Conservation (phyloP, 2,888 invertebrate species). For the Folsomia manolachei region DNA sequence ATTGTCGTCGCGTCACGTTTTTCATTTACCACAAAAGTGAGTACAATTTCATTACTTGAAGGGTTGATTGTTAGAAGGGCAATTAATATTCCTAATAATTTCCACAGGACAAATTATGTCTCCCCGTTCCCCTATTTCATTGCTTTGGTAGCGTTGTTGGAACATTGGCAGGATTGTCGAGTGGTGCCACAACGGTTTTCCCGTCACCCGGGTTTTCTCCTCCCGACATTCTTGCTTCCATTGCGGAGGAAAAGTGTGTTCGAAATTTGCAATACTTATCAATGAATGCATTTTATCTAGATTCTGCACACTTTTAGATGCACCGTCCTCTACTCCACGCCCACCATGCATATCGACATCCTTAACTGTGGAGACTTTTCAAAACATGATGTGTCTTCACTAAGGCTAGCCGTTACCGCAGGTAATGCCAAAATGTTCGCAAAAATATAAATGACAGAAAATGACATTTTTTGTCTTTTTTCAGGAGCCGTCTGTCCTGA, state of each 20-base stretch:
- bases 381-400: constrained; percentile 55
- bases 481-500: constrained; percentile 65
- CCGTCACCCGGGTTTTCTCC: constrained; percentile 64
- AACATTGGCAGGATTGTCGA: constrained; percentile 60
- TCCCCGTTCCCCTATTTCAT: constrained; percentile 72
- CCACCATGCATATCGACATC: constrained; percentile 79
- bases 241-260: constrained; percentile 35
- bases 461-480: no score
- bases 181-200: constrained; percentile 64
- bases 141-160: constrained; percentile 71
- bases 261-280: neutral
- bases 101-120: constrained; percentile 44
- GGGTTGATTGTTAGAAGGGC: neutral
- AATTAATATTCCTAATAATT: neutral
- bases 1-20: constrained; percentile 54
- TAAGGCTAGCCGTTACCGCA: constrained; percentile 64
- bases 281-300: neutral
- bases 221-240: constrained; percentile 57
- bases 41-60: neutral
- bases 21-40: constrained; percentile 34
- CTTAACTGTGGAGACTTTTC: constrained; percentile 58
- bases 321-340: constrained; percentile 70
- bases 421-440: constrained; percentile 52
- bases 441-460: no score
- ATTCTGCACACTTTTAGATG: constrained; percentile 60